Percentiles rank a stretch among this genome's conserved stretches.
phyloP scores from a whole-genome alignment of 2,797 vertebrate genomes.

The Phrynocephalus guinanensis region DNA sequence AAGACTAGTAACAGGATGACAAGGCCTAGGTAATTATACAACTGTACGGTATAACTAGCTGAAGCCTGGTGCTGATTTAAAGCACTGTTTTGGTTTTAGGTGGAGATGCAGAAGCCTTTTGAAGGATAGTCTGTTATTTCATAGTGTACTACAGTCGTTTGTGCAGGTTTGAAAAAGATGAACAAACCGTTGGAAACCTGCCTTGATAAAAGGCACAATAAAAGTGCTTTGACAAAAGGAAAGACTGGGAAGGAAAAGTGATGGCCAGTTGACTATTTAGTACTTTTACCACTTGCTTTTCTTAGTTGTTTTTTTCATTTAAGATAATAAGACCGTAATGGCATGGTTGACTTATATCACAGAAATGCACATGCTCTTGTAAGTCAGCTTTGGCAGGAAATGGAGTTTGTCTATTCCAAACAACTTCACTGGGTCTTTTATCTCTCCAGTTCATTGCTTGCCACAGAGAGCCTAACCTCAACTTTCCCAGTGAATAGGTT shows the following conservation, averaged over 20 bases:
- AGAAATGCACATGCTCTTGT: conserved; percentile 80
- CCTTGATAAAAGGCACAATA: conserved; percentile 65
- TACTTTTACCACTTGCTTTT: conserved; percentile 79
- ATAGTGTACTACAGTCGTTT: conserved; percentile 81
- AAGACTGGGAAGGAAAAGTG: conserved; percentile 75
- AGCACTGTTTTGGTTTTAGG: conserved; percentile 59
- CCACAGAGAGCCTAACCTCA: conserved; percentile 86
- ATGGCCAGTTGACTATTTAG: conserved; percentile 72
- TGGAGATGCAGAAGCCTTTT: conserved; percentile 52
- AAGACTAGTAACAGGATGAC: conserved; percentile 46
- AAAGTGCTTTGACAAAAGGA: conserved; percentile 78
- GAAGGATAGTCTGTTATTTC: conserved; percentile 64
- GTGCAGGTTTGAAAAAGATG: conserved; percentile 80
- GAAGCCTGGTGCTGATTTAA: conserved; percentile 56
- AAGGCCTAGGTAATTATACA: conserved; percentile 48
- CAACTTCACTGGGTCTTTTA: conserved; percentile 82
- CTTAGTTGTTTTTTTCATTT: conserved; percentile 71
- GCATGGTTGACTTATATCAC: conserved; percentile 74
- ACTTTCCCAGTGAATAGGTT: conserved; percentile 87
- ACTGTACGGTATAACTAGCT: conserved; percentile 54
- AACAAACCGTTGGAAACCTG: conserved; percentile 82
- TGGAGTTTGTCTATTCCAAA: conserved; percentile 74
- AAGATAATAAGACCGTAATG: conserved; percentile 79
- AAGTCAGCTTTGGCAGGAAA: conserved; percentile 83
- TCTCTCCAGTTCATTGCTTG: conserved; percentile 88